Conservation (phyloP, 1,140 invertebrate species). For the Drosophila nasuta region DNA sequence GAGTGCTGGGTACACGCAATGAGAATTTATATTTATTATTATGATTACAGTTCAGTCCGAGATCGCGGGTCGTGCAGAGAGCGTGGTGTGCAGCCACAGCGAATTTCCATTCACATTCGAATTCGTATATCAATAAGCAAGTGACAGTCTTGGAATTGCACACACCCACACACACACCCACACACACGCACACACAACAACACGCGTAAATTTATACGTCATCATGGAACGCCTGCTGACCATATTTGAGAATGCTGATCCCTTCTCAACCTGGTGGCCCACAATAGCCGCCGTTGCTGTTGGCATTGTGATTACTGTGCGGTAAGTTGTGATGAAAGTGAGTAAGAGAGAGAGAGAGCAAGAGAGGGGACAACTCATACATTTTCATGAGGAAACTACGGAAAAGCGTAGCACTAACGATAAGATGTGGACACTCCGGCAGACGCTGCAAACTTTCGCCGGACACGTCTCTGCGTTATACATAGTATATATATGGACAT, state of each 20-base stretch:
- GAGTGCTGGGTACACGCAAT: constrained; percentile 49
- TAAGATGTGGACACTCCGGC: constrained; percentile 35
- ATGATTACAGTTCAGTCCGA: constrained; percentile 60
- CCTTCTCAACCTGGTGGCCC: constrained; percentile 84
- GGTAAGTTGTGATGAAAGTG: constrained; percentile 61
- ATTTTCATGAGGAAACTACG: constrained; percentile 60
- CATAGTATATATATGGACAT: constrained; percentile 4
- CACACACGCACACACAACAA: neutral
- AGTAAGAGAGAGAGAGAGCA: no score
- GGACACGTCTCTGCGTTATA: constrained; percentile 45
- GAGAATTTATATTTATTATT: constrained; percentile 74
- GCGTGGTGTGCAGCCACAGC: constrained; percentile 12
- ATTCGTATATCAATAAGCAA: constrained; percentile 56
- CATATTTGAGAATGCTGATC: constrained; percentile 82
- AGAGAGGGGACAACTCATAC: constrained; percentile 28
- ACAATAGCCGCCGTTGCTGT: constrained; percentile 77
- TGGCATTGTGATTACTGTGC: constrained; percentile 78
- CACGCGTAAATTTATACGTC: neutral
- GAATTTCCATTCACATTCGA: constrained; percentile 15
- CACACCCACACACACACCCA: neutral
- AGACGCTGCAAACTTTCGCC: constrained; percentile 57
- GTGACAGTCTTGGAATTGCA: constrained; percentile 33
- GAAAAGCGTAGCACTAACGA: constrained; percentile 46
- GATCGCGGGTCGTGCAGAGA: constrained; percentile 54
- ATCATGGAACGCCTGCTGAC: constrained; percentile 70